These are phyloP conservation scores for Cydia pomonella DNA, from an alignment of 1,140 invertebrate genomes.

Conservation along the genomic window DNA sequence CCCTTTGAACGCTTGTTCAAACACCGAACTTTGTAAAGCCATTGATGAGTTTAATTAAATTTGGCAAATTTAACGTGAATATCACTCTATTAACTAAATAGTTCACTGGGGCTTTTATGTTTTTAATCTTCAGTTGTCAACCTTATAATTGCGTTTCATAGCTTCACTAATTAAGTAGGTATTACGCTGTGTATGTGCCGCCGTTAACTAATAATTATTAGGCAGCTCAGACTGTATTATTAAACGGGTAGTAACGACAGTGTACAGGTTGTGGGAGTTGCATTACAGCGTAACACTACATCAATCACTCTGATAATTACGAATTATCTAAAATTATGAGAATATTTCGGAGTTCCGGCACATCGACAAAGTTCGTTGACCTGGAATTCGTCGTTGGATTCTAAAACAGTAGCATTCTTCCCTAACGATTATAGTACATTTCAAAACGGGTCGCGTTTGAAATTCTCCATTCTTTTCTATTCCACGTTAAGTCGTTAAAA, in stretches of 20 bases:
- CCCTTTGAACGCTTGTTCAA: not conserved
- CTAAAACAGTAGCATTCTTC: conserved; percentile 31
- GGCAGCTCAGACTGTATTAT: conserved; percentile 39
- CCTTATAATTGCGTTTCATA: conserved; percentile 27
- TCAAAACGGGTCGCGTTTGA: conserved; percentile 11
- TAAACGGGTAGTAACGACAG: conserved; percentile 43
- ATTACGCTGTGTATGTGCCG: conserved; percentile 36
- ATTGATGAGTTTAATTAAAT: no score
- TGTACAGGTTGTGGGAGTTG: conserved; percentile 41
- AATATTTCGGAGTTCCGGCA: not conserved
- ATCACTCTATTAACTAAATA: no score
- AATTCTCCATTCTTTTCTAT: conserved; percentile 14
- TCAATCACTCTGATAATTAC: conserved; percentile 42
- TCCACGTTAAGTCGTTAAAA: conserved; percentile 9
- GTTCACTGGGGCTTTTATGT: not conserved
- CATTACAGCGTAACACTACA: conserved; percentile 36
- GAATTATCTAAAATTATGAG: conserved; percentile 20
- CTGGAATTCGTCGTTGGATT: not conserved
- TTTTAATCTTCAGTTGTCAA: conserved; percentile 4
- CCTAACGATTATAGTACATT: conserved; percentile 17
- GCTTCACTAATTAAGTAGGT: conserved; percentile 46
- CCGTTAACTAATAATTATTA: conserved; percentile 47
- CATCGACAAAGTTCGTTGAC: not conserved
- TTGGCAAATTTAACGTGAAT: no score
- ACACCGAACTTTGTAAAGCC: not conserved